Conservation (phyloP, 2,888 invertebrate genomes). For the Caenorhabditis afra region DNA sequence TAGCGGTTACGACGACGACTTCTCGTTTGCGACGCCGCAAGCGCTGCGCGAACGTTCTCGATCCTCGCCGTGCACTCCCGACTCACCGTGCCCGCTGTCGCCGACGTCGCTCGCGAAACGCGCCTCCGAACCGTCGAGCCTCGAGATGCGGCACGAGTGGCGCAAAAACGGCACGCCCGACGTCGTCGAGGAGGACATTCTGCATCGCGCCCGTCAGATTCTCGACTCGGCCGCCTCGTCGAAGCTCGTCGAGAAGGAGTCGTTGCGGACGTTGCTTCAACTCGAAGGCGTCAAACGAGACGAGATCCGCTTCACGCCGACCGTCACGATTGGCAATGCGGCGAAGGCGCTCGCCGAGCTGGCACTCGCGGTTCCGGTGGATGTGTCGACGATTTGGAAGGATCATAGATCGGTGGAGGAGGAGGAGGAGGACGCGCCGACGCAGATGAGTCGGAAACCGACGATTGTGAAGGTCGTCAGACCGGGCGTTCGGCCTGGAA, state of each 20-base stretch:
- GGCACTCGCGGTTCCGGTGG: conserved; percentile 63
- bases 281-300: conserved; percentile 56
- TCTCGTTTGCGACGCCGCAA: conserved; percentile 59
- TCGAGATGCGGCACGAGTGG: conserved; percentile 58
- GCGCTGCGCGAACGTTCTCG: conserved; percentile 60
- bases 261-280: conserved; percentile 56
- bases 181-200: conserved; percentile 61
- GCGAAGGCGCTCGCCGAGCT: conserved; percentile 70
- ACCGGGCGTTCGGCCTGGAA: conserved; percentile 41
- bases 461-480: conserved; percentile 65
- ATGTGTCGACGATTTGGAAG: conserved; percentile 57
- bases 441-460: conserved; percentile 14
- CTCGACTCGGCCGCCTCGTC: conserved; percentile 57
- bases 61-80: conserved; percentile 58
- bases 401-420: conserved; percentile 18
- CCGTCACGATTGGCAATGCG: conserved; percentile 68
- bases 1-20: conserved; percentile 66
- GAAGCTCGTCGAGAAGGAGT: conserved; percentile 62
- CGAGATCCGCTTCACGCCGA: conserved; percentile 59
- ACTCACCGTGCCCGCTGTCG: conserved; percentile 18
- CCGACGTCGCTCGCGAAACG: conserved; percentile 41
- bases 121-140: conserved; percentile 60
- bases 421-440: conserved; percentile 3
- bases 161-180: conserved; percentile 63
- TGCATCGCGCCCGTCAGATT: conserved; percentile 51